Conservation (phyloP, 2,888 invertebrate species). For the Lochmaea capreae region DNA sequence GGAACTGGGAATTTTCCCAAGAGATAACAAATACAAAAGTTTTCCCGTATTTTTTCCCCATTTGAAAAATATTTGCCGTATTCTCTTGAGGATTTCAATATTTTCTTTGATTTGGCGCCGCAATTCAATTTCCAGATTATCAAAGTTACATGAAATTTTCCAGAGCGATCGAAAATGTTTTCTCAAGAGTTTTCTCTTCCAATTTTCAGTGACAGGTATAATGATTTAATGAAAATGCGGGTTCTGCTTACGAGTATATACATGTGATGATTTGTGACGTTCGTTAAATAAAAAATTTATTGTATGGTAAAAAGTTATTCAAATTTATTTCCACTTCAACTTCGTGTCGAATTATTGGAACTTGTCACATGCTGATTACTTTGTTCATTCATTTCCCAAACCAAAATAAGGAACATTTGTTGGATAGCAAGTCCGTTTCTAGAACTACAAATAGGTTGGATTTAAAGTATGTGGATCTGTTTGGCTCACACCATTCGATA, state of each 20-base stretch:
- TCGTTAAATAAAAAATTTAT: too few species aligned
- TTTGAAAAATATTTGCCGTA: conserved; percentile 47
- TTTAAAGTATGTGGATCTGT: too few species aligned
- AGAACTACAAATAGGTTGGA: too few species aligned
- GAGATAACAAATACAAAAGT: conserved; percentile 37
- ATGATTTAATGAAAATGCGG: conserved; percentile 19
- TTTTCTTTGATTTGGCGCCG: conserved; percentile 51
- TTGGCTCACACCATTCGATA: too few species aligned
- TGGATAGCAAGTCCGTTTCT: too few species aligned
- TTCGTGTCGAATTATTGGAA: too few species aligned
- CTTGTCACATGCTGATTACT: too few species aligned
- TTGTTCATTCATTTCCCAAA: too few species aligned
- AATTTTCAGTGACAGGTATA: conserved; percentile 28
- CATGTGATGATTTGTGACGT: too few species aligned
- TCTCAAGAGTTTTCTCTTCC: conserved; percentile 21
- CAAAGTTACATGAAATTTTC: conserved; percentile 53
- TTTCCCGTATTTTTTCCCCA: conserved; percentile 39
- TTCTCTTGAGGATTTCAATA: conserved; percentile 50
- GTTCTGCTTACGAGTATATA: background rate
- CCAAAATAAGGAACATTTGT: too few species aligned
- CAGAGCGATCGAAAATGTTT: conserved; percentile 34
- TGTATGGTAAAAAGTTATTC: too few species aligned
- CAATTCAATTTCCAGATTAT: conserved; percentile 54
- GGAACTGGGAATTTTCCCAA: conserved; percentile 20
- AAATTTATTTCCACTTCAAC: too few species aligned